Evolutionary conservation across 1,140 invertebrate species (phyloP), one percentile per base, ranked within the genome.

Genomic region (Magallana ariakensis): DNA sequence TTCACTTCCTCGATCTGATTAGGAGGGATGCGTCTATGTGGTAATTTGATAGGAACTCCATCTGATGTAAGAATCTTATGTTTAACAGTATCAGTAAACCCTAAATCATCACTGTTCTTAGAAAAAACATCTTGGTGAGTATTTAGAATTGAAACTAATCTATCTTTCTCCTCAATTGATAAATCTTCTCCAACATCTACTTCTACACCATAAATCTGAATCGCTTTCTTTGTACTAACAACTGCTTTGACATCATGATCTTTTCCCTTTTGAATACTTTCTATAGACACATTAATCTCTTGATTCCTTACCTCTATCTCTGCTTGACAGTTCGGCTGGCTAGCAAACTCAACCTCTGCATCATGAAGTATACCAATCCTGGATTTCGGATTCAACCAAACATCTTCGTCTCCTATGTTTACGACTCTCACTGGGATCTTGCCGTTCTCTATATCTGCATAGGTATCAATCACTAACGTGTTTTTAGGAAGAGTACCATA

Each of bases 21-120:
- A 11, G 87, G 87, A 55, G 90, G 90, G 1, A 89, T 87, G 19
- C 87, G 57, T 7, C 84, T 22, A 33, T 85, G 75, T n/a, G 85
- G 86, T 1, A 85, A 3, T 16, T 62, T 85, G 1, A 88, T 80
- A 1, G 90, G 90, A 56, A 75, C 58, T 0, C 83, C 85, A 83
- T 88, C 85, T 9, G 81, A 84, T 22, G 83, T 87, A 2, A 19
- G 80, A 19, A 87, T 87, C n/a, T 26, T 33, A 70, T 88, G 89
- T 80, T 85, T 66, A 15, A 88, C 55, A 10, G 85, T 80, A 57
- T 88, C 83, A 0, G 83, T 87, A 60, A 54, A 87, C 6, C 87
- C 87, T 19, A 87, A 54, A 83, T 87, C 86, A 26, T 83, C n/a
- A n/a, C n/a, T n/a, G n/a, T n/a, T n/a, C n/a, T n/a, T n/a, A n/a